A percentile compares a stretch with the other conserved stretches of the same genome.
Evolutionary conservation across 2,888 invertebrate species (phyloP).

Genomic region (Lycocerus yunnanus): DNA sequence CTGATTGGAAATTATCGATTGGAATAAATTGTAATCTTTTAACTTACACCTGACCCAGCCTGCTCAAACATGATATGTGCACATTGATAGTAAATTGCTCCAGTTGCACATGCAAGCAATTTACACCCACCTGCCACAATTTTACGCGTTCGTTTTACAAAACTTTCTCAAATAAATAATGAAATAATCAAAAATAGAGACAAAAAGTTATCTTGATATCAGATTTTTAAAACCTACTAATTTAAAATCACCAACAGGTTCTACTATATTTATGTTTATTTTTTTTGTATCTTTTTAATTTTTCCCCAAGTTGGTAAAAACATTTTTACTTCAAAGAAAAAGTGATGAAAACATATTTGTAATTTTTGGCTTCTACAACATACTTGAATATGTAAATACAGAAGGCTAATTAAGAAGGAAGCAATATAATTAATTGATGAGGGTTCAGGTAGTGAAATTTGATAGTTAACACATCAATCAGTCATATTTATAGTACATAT

Average conservation of each 20-base stretch:
- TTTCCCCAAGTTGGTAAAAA: neutral
- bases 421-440: neutral
- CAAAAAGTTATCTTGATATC: neutral
- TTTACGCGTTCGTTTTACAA: neutral
- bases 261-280: neutral
- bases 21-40: constrained; percentile 23
- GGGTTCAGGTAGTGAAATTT: neutral
- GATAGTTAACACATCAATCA: neutral
- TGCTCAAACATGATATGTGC: constrained; percentile 27
- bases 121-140: constrained; percentile 20
- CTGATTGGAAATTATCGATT: constrained; percentile 29
- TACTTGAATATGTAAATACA: neutral
- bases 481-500: neutral
- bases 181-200: neutral
- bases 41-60: constrained; percentile 25
- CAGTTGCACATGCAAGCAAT: constrained; percentile 26
- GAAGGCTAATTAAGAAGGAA: neutral
- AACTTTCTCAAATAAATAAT: neutral
- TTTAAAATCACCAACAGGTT: neutral
- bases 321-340: neutral
- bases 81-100: constrained; percentile 24
- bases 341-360: neutral
- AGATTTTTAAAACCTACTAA: neutral
- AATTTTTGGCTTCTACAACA: neutral
- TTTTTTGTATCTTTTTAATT: neutral